Base-by-base conservation (phyloP, 1,140 invertebrate genomes). In the Cherax destructor region DNA sequence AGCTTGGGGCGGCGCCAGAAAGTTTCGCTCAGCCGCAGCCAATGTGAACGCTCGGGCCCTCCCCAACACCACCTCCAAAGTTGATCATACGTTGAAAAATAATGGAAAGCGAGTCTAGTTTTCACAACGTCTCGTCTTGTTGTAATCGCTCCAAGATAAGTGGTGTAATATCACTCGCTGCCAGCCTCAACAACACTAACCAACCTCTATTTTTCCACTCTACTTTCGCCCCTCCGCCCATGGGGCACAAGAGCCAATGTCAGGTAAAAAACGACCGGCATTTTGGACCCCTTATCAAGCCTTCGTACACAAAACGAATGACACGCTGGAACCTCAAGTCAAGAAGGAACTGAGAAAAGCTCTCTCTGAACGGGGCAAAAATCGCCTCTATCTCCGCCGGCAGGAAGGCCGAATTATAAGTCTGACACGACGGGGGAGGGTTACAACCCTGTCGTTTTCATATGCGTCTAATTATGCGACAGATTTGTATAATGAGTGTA, bases 401-500 rank as follows among this genome's bases (percentile, higher is more conserved):
- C n/a, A 5, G n/a, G 69, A 74, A 59, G 88, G 81, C 4, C 50
- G 78, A 49, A 4, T 88, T 24, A 24, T 4, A 9, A 5, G 0
- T 41, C 1, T 3, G 7, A 9, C 5, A 13, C 4, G 56, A 11
- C 3, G 10, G 0, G 21, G 2, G 72, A 24, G 13, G 81, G 3
- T 80, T 81, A 86, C 41, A 78, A 21, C 49, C 16, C n/a, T 61
- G 56, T 61, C 80, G 61, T 47, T 81, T 56, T 52, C 74, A 61
- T 61, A 56, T 69, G 77, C 59, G 77, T 80, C 76, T 91, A 91
- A 91, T 91, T 91, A 91, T 91, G 89, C 89, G 89, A 91, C 89
- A 91, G 89, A 91, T 91, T 91, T 91, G 89, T 91, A 91, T 91
- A 91, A 91, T 91, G 89, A 91, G 83, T 80, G 83, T 80, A 91